Evolutionary conservation across 2,797 vertebrate genomes (phyloP), one percentile per base, ranked within the genome.

Genomic region (Menidia menidia): DNA sequence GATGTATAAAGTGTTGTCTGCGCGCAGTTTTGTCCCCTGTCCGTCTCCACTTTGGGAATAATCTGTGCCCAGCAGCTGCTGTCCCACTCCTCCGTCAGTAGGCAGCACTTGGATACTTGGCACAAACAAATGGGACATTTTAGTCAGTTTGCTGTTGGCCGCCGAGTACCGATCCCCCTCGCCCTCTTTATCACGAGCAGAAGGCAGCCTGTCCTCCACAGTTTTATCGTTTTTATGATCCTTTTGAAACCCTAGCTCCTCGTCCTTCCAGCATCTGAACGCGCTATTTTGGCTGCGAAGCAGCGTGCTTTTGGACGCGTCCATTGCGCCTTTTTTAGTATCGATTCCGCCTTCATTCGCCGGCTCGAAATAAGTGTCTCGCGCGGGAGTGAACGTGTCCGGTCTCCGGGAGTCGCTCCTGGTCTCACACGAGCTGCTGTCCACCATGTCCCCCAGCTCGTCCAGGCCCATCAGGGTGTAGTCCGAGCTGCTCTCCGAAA

Each of bases 201-300:
- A 85, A 44, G 87, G 88, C 77, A 84, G 78, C 85, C 80, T 93
- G 72, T 91, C 92, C 47, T 87, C 67, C 4, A 41, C 67, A 59
- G 68, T 90, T 92, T 64, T 73, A 82, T 77, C 61, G 77, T 75
- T 92, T 94, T 86, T 95, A 94, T 80, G 93, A 68, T 95, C 95
- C 85, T 85, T 92, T 82, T 89, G 96, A 89, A 93, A 92, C 85
- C 94, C 95, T 31, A 94, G 88, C 87, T 96, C 96, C 30, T 91
- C 92, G 85, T 97, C 97, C 88, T 93, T 96, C 98, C 98, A 98
- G 14, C 96, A 95, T 83, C 97, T 95, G 94, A 99, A 99, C 0
- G 98, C 97, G 73, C 97, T 99, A 93, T 98, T 96, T 92, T 97
- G 97, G 90, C 98, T 98, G 2, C 94, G 96, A 39, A 95, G 96